Percentiles rank a stretch among this genome's conserved stretches.
These are phyloP conservation scores for Ennomos erosarius DNA, from an alignment of 2,888 invertebrate genomes.

Conservation along the genomic window DNA sequence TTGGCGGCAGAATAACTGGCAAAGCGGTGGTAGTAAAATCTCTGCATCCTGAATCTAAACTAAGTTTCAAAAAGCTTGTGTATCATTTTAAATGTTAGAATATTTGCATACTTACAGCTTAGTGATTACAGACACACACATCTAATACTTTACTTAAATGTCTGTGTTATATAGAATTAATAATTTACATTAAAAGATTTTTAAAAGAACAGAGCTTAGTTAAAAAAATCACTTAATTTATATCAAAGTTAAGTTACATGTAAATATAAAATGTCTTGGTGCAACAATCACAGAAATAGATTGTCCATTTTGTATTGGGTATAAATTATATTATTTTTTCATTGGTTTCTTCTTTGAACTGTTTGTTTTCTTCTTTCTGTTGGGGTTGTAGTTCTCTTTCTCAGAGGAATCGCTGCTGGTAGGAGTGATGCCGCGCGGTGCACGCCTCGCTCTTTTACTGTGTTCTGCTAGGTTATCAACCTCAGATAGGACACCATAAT, in stretches of 20 bases:
- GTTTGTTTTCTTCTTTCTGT: constrained; percentile 54
- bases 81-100: too few relatives aligned
- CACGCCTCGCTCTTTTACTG: constrained; percentile 45
- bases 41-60: too few relatives aligned
- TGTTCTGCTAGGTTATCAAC: constrained; percentile 48
- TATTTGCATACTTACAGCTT: too few relatives aligned
- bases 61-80: too few relatives aligned
- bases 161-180: too few relatives aligned
- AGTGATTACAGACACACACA: too few relatives aligned
- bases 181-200: too few relatives aligned
- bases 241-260: background rate
- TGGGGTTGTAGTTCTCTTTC: constrained; percentile 77
- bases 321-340: constrained; percentile 44
- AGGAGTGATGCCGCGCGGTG: constrained; percentile 62
- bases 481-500: constrained; percentile 55
- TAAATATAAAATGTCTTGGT: background rate
- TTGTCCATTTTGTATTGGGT: constrained; percentile 16
- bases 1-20: too few relatives aligned
- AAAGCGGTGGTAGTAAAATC: too few relatives aligned
- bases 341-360: constrained; percentile 48
- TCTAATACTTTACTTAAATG: too few relatives aligned
- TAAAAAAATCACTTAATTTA: background rate
- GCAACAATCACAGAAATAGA: constrained; percentile 24
- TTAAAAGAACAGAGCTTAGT: too few relatives aligned
- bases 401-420: constrained; percentile 76